Conservation (phyloP, 1,140 invertebrate genomes). For the Reticulitermes speratus region DNA sequence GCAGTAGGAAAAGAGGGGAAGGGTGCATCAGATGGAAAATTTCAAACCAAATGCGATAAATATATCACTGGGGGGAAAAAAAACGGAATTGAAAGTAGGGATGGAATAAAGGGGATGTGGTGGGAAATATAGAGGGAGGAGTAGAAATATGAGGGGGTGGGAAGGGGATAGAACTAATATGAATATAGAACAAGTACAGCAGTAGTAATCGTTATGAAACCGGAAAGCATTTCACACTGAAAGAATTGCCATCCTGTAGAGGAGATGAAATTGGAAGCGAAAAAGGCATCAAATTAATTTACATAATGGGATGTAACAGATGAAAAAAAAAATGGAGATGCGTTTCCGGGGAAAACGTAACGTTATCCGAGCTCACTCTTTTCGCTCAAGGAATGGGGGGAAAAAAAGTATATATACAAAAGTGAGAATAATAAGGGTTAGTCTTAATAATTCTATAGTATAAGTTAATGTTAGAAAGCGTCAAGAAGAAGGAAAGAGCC, state of each 20-base stretch:
- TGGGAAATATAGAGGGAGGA: background rate
- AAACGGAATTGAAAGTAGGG: constrained; percentile 4
- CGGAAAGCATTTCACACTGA: background rate
- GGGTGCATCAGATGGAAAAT: constrained; percentile 17
- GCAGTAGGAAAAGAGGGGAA: background rate
- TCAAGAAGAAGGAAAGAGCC: background rate
- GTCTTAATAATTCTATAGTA: background rate
- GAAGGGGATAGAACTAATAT: background rate
- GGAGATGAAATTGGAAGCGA: constrained; percentile 1
- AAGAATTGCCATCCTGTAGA: background rate
- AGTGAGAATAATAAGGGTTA: background rate
- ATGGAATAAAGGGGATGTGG: background rate
- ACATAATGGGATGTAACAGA: constrained; percentile 12
- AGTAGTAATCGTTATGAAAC: background rate
- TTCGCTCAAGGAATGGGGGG: background rate
- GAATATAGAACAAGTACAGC: background rate
- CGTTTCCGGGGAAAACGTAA: background rate
- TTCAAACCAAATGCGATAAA: constrained; percentile 13
- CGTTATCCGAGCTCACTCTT: background rate
- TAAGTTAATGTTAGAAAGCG: background rate
- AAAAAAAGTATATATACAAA: background rate
- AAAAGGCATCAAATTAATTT: constrained; percentile 19
- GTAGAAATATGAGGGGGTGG: background rate
- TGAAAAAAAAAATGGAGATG: constrained; percentile 13
- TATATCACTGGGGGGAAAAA: background rate